Conservation (phyloP, 1,140 invertebrate genomes). For the Drosophila seguyi region DNA sequence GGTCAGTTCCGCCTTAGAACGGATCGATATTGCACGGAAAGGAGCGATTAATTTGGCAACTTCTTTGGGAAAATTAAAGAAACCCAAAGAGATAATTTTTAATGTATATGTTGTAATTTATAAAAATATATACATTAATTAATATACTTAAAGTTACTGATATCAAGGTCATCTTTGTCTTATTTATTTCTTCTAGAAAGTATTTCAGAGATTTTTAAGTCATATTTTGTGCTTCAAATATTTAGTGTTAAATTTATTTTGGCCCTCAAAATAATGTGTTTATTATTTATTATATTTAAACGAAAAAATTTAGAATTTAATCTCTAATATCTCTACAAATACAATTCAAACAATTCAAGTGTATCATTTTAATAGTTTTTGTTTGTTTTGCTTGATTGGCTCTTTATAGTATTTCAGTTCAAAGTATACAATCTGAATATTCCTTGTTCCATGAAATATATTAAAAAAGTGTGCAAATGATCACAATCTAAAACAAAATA, state of each 20-base stretch:
- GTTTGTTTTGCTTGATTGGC: not conserved
- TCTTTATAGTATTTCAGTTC: not conserved
- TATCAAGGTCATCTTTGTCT: not conserved
- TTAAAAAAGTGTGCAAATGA: too few relatives aligned
- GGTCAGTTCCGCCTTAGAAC: slow-evolving; percentile 39
- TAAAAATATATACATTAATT: not conserved
- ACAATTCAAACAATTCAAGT: not conserved
- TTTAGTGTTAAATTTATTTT: not conserved
- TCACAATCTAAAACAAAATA: too few relatives aligned
- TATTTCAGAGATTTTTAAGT: too few relatives aligned
- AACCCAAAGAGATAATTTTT: too few relatives aligned
- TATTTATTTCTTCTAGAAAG: not conserved
- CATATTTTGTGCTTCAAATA: not conserved
- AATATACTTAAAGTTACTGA: not conserved
- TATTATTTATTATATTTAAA: too few relatives aligned
- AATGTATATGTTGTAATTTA: too few relatives aligned
- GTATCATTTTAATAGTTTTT: not conserved
- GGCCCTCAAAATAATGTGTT: too few relatives aligned
- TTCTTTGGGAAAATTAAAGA: not conserved
- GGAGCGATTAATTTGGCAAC: not conserved
- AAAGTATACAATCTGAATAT: too few relatives aligned
- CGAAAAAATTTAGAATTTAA: too few relatives aligned
- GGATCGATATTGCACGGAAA: slow-evolving; percentile 13
- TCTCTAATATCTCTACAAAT: too few relatives aligned
- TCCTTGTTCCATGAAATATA: too few relatives aligned